Evolutionary conservation across 2,113 vertebrate species (phyloP).

Genomic region (Chunga burmeisteri): DNA sequence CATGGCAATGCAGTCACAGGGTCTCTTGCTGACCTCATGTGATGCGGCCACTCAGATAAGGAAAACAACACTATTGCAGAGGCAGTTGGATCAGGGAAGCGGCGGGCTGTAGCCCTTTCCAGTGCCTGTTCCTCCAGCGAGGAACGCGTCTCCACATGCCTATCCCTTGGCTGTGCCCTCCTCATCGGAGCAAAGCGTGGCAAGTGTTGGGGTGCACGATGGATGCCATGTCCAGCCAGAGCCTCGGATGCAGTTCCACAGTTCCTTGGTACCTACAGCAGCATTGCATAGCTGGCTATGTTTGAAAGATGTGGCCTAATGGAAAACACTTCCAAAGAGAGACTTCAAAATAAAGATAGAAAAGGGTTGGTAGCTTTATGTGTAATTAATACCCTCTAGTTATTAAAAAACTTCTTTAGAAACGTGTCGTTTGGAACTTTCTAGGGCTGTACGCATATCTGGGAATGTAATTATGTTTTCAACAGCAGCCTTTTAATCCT

Average conservation of each 20-base stretch:
- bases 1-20: neutral
- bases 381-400: neutral
- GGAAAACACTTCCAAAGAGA: neutral
- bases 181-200: fast-evolving
- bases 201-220: fast-evolving
- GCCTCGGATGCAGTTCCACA: fast-evolving
- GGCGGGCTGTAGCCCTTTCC: neutral
- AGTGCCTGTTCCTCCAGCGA: neutral
- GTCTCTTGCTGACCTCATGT: neutral
- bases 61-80: neutral
- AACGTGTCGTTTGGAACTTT: neutral
- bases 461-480: neutral
- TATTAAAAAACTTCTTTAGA: neutral
- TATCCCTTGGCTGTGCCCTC: fast-evolving
- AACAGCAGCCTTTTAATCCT: neutral
- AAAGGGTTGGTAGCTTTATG: neutral
- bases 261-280: neutral
- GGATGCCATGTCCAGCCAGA: neutral
- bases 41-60: fast-evolving
- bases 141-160: fast-evolving
- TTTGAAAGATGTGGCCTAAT: neutral
- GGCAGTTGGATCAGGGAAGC: neutral
- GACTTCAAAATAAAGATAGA: neutral
- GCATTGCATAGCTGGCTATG: neutral
- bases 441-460: neutral